Evolutionary conservation across 2,797 vertebrate genomes (phyloP).

Genomic region (Iguana delicatissima): DNA sequence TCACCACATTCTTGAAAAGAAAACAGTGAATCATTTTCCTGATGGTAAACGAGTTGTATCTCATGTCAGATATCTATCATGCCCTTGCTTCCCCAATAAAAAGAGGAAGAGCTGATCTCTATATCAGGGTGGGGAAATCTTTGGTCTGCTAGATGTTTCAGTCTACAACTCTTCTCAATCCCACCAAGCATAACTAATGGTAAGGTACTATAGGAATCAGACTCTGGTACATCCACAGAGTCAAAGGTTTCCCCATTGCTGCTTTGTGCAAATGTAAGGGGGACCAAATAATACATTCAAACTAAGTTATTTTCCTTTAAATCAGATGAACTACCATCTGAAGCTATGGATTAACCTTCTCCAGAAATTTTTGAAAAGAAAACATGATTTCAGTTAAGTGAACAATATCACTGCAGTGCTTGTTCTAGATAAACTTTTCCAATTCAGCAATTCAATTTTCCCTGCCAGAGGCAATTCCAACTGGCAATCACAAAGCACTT

Average conservation of each 20-base stretch:
- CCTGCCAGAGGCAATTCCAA: background rate
- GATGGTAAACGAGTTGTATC: conserved; percentile 8
- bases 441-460: background rate
- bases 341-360: background rate
- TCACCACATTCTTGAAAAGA: background rate
- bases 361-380: background rate
- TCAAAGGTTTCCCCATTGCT: background rate
- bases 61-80: conserved; percentile 1
- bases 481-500: background rate
- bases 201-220: too few species aligned
- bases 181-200: too few species aligned
- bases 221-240: background rate
- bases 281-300: background rate
- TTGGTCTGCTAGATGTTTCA: background rate
- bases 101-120: background rate
- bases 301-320: background rate
- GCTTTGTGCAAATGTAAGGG: background rate
- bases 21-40: conserved; percentile 29
- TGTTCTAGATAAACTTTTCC: conserved; percentile 1
- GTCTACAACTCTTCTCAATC: too few species aligned
- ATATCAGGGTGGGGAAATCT: background rate
- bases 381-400: background rate
- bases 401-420: background rate
- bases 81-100: background rate
- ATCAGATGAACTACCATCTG: background rate